Evolutionary conservation across 2,113 vertebrate genomes (phyloP).

Genomic region (Limanda limanda): DNA sequence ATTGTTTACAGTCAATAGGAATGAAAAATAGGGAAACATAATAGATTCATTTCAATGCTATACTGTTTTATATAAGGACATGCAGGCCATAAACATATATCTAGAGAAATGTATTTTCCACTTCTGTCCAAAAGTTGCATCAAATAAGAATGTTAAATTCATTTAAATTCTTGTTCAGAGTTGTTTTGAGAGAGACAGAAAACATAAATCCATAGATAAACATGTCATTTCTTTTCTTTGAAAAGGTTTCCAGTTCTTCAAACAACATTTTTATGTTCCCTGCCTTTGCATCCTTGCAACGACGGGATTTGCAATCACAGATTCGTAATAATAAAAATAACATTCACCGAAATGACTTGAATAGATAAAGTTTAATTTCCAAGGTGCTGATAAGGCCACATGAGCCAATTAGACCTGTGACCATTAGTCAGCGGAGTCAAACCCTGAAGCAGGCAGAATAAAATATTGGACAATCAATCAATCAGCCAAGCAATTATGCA

Average conservation of each 20-base stretch:
- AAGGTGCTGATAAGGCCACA: constrained; percentile 44
- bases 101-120: neutral
- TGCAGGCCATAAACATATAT: neutral
- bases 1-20: neutral
- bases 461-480: constrained; percentile 66
- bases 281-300: neutral
- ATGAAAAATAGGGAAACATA: neutral
- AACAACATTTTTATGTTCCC: neutral
- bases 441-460: constrained; percentile 32
- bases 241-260: neutral
- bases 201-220: neutral
- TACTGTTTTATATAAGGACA: neutral
- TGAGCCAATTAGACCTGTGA: constrained; percentile 52
- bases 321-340: constrained; percentile 25
- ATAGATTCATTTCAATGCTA: too few species aligned
- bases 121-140: neutral
- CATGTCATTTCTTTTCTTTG: neutral
- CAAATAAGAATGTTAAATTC: neutral
- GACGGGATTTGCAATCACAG: neutral
- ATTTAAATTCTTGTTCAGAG: neutral
- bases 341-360: constrained; percentile 39
- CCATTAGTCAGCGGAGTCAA: constrained; percentile 53
- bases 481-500: constrained; percentile 42
- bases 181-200: neutral
- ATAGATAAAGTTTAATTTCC: constrained; percentile 61